Conservation (phyloP, 1,140 invertebrate species). For the Drosophila varians region DNA sequence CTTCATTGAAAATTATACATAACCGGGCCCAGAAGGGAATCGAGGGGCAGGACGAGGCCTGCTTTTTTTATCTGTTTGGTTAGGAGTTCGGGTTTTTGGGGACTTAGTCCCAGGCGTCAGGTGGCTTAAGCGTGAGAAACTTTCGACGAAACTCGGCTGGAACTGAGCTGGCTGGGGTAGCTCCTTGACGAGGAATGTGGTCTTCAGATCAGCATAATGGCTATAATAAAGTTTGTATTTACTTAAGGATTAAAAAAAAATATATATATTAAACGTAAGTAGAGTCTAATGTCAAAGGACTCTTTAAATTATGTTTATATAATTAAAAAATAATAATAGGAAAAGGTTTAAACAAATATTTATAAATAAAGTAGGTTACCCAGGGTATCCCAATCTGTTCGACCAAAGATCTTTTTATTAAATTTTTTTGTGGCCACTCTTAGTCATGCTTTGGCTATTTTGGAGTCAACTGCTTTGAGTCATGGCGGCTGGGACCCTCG, state of each 20-base stretch:
- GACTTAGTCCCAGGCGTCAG: conserved; percentile 55
- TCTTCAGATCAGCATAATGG: not conserved
- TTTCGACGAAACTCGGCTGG: conserved; percentile 31
- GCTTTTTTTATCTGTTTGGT: conserved; percentile 10
- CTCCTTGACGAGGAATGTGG: not conserved
- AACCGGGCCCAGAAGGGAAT: conserved; percentile 2
- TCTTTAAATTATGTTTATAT: no score
- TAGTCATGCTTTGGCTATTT: conserved; percentile 80
- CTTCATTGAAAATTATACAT: conserved; percentile 82
- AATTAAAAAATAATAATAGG: no score
- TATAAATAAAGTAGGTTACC: no score
- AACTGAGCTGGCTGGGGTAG: not conserved
- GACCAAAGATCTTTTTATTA: no score
- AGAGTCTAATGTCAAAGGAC: no score
- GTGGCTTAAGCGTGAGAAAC: conserved; percentile 75
- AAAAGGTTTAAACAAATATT: no score
- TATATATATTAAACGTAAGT: no score
- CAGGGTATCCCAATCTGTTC: no score
- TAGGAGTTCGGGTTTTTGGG: conserved; percentile 9
- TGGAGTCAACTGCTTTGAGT: conserved; percentile 38
- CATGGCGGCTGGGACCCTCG: conserved; percentile 25
- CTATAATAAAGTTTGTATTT: not conserved
- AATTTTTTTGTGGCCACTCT: conserved; percentile 36
- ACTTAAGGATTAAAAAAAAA: no score
- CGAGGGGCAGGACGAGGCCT: conserved; percentile 1